phyloP scores from a whole-genome alignment of 2,888 invertebrate species.

The Apodemia mormo region DNA sequence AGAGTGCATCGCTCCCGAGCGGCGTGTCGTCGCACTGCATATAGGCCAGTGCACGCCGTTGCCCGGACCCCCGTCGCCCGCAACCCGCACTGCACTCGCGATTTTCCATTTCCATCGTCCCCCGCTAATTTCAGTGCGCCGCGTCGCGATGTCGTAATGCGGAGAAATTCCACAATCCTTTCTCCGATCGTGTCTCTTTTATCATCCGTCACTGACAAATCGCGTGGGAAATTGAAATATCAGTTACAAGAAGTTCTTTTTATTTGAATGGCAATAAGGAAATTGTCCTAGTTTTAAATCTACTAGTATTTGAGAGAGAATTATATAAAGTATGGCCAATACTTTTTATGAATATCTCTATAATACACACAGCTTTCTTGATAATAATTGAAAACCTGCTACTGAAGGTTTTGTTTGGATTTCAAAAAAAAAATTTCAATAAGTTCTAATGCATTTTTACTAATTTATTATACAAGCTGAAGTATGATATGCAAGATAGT shows the following conservation, averaged over 20 bases:
- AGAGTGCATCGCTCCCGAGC: constrained; percentile 81
- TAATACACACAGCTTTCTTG: too few relatives aligned
- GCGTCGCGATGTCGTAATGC: constrained; percentile 60
- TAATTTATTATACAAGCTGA: too few relatives aligned
- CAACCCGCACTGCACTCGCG: constrained; percentile 58
- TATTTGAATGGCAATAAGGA: constrained; percentile 7
- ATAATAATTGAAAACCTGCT: too few relatives aligned
- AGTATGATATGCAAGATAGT: too few relatives aligned
- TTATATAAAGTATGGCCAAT: too few relatives aligned
- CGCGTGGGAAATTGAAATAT: constrained; percentile 29
- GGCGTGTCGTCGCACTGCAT: constrained; percentile 81
- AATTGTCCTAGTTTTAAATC: constrained; percentile 15
- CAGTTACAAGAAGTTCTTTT: constrained; percentile 20
- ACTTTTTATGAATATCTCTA: too few relatives aligned
- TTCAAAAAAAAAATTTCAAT: too few relatives aligned
- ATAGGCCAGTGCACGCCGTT: constrained; percentile 81
- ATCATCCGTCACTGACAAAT: constrained; percentile 53
- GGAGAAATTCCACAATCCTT: constrained; percentile 66
- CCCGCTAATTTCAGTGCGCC: constrained; percentile 65
- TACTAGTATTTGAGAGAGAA: too few relatives aligned
- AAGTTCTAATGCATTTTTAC: too few relatives aligned
- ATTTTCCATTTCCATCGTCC: constrained; percentile 77
- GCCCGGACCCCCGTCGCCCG: constrained; percentile 56
- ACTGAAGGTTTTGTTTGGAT: too few relatives aligned
- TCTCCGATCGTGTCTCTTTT: constrained; percentile 52